These are phyloP conservation scores for Lepidochrysops patricia DNA, from an alignment of 2,888 invertebrate species.

Conservation along the genomic window DNA sequence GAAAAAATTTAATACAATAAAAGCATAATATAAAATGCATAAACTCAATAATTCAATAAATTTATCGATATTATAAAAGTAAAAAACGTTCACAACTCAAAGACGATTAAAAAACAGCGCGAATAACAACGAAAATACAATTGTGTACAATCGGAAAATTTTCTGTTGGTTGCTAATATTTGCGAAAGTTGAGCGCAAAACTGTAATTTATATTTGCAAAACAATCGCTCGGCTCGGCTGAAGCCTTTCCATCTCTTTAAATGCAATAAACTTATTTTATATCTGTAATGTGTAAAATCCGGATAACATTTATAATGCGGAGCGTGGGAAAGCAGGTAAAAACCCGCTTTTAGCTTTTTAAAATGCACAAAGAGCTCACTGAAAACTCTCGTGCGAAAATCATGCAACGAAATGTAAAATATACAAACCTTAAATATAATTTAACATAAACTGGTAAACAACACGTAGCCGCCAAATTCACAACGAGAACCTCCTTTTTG, in stretches of 20 bases:
- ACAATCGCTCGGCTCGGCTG: background rate
- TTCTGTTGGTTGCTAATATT: background rate
- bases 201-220: slow-evolving; percentile 6
- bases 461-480: slow-evolving; percentile 1
- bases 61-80: background rate
- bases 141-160: background rate
- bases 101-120: background rate
- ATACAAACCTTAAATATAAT: slow-evolving; percentile 4
- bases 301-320: background rate
- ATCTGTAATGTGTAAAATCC: background rate
- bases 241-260: background rate
- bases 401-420: background rate
- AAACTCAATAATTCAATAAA: background rate
- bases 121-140: background rate
- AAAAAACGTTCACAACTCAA: background rate
- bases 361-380: background rate
- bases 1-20: too few relatives aligned
- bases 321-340: background rate
- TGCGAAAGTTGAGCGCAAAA: background rate
- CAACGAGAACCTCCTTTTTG: slow-evolving; percentile 7
- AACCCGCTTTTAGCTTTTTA: background rate
- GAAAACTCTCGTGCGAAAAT: background rate
- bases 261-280: background rate
- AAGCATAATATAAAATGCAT: background rate
- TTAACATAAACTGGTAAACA: slow-evolving; percentile 8